Base-by-base conservation (phyloP, 2,113 vertebrate genomes). In the Cyanistes caeruleus region DNA sequence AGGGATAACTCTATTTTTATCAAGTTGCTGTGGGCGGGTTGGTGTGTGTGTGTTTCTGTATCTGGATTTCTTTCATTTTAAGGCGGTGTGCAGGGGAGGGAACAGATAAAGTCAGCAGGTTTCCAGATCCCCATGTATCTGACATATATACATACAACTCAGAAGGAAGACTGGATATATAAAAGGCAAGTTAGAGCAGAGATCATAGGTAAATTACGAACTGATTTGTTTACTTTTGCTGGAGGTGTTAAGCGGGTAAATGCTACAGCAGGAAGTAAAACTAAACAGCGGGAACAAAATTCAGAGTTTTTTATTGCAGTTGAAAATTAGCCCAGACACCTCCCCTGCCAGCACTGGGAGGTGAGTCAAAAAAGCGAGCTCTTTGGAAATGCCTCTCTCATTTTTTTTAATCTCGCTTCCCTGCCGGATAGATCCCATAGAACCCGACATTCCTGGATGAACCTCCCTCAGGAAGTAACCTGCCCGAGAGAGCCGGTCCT, bases 191-290 rank as follows among this genome's bases (percentile, higher is more conserved):
- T 96, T 73, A 85, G 84, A 95, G 94, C 95, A 95, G 86, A 92
- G 94, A 90, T 95, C 90, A 62, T 6, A 94, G 87, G 92, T 95
- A 95, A 95, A 93, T 95, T 77, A 84, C 20, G 84, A 92, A 44
- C 92, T 87, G 93, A 92, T 90, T 94, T 97, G 96, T 96, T 97
- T 97, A 93, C 88, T 95, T 96, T 87, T 72, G 97, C 96, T 96
- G 88, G 95, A 96, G 95, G 96, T 93, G 90, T 85, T 81, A 93
- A 74, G 73, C 84, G 63, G 89, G 56, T 76, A 85, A 92, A 69
- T 49, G 81, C 86, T 94, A 46, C 35, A 94, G 93, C 92, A 95
- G 96, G 97, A 98, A 97, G 94, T 92, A 94, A 93, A 94, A 90
- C 96, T 59, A 70, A 95, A 79, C 72, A 89, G 85, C 78, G 80